Percentiles rank a stretch among this genome's conserved stretches.
Evolutionary conservation across 1,140 invertebrate genomes (phyloP).

Genomic region (Drosophila carrolli): DNA sequence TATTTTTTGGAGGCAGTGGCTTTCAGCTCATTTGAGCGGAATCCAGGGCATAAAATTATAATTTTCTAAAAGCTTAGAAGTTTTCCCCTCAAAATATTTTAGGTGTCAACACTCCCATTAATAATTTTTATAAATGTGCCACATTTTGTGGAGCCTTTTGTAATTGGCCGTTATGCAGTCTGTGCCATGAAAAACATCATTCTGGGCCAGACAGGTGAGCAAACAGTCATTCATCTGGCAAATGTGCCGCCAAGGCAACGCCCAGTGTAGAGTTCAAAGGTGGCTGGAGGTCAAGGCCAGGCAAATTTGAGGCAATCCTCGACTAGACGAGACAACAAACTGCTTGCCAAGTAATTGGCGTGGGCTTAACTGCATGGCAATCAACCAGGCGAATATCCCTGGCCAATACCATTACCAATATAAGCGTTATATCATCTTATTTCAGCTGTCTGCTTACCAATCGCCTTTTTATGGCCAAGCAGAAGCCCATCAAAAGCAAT

Average conservation of each 20-base stretch:
- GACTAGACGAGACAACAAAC: slow-evolving; percentile 26
- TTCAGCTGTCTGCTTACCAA: slow-evolving; percentile 34
- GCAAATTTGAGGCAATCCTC: slow-evolving; percentile 25
- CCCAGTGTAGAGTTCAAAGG: slow-evolving; percentile 63
- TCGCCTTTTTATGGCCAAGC: slow-evolving; percentile 36
- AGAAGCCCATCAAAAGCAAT: slow-evolving; percentile 42
- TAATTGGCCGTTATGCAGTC: slow-evolving; percentile 35
- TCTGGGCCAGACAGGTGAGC: slow-evolving; percentile 23
- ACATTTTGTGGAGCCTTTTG: neutral
- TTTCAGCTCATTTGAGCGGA: no score
- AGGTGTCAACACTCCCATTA: neutral
- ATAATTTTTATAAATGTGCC: neutral
- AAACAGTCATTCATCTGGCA: slow-evolving; percentile 16
- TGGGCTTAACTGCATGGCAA: slow-evolving; percentile 27
- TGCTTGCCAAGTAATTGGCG: slow-evolving; percentile 44
- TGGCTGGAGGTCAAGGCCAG: slow-evolving; percentile 60
- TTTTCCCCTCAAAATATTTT: neutral
- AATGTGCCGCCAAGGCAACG: slow-evolving; percentile 34
- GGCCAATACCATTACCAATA: slow-evolving; percentile 18
- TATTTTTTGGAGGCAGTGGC: no score
- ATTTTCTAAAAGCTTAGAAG: no score
- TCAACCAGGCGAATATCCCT: slow-evolving; percentile 22
- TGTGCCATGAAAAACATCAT: slow-evolving; percentile 14
- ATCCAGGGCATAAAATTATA: no score
- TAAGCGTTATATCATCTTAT: slow-evolving; percentile 45